These are phyloP conservation scores for Rhinogobius similis DNA, from an alignment of 2,113 vertebrate species.

Conservation along the genomic window DNA sequence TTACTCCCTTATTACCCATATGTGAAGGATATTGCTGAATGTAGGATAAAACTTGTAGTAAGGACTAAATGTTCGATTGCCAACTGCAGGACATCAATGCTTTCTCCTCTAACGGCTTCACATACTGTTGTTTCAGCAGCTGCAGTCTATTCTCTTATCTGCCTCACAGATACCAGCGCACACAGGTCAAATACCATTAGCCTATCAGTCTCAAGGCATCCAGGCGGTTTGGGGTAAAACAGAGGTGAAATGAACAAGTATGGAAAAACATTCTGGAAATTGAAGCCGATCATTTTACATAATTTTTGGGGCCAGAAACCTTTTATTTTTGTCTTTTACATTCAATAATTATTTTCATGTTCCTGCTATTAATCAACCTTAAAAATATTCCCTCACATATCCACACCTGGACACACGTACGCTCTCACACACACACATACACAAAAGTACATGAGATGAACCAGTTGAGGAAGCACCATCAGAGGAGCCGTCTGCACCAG, in stretches of 20 bases:
- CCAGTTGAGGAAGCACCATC: too few relatives aligned
- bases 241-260: neutral
- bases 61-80: constrained; percentile 24
- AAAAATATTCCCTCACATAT: too few relatives aligned
- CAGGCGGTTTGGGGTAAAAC: neutral
- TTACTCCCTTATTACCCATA: neutral
- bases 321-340: neutral
- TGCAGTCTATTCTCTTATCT: constrained; percentile 43
- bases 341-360: neutral
- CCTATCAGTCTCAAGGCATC: constrained; percentile 11
- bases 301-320: neutral
- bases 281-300: neutral
- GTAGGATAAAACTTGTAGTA: constrained; percentile 15
- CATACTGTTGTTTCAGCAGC: constrained; percentile 51
- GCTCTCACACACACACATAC: too few relatives aligned
- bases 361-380: too few relatives aligned
- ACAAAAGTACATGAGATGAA: too few relatives aligned
- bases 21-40: constrained; percentile 4
- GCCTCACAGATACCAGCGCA: constrained; percentile 30
- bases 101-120: constrained; percentile 33
- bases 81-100: constrained; percentile 17
- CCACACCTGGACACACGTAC: too few relatives aligned
- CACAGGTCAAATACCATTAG: constrained; percentile 30
- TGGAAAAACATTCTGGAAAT: neutral
- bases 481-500: too few relatives aligned